Evolutionary conservation across 2,797 vertebrate species (phyloP).

Genomic region (Pteropus rufus): DNA sequence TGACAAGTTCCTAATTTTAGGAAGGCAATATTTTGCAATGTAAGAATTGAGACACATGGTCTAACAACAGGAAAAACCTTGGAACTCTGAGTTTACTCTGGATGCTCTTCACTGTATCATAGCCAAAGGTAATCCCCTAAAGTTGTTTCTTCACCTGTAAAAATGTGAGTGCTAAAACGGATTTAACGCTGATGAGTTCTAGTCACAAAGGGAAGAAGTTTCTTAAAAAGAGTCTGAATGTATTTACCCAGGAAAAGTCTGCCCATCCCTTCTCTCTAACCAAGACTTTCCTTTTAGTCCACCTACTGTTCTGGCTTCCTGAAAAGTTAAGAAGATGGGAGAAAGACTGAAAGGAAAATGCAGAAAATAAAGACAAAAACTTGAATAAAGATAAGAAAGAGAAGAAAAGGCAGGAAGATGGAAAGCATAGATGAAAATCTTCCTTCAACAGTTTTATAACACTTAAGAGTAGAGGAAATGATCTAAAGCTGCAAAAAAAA

Average conservation of each 20-base stretch:
- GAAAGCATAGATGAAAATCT: not conserved
- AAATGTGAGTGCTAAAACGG: not conserved
- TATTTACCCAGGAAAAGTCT: not conserved
- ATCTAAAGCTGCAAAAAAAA: not conserved
- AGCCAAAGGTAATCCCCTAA: not conserved
- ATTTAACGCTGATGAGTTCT: not conserved
- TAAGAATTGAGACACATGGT: not conserved
- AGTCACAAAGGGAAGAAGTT: not conserved
- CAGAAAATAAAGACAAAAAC: not conserved
- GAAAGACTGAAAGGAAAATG: not conserved
- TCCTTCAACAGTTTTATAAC: not conserved
- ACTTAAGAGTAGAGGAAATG: not conserved
- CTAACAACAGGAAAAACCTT: not conserved
- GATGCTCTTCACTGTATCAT: not conserved
- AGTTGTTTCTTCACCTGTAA: not conserved
- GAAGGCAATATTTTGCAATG: not conserved
- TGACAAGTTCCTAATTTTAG: not conserved
- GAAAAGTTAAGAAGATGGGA: not conserved
- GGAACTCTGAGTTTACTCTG: conserved; percentile 21
- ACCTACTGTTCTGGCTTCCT: not conserved
- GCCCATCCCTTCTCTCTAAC: not conserved
- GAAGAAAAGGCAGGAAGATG: not conserved
- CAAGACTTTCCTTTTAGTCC: not conserved
- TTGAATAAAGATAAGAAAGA: not conserved
- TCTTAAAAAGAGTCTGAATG: not conserved